A percentile compares a stretch with the other conserved stretches of the same genome.
Conservation (phyloP, 2,797 vertebrate genomes). For the Nannoperca obscura region DNA sequence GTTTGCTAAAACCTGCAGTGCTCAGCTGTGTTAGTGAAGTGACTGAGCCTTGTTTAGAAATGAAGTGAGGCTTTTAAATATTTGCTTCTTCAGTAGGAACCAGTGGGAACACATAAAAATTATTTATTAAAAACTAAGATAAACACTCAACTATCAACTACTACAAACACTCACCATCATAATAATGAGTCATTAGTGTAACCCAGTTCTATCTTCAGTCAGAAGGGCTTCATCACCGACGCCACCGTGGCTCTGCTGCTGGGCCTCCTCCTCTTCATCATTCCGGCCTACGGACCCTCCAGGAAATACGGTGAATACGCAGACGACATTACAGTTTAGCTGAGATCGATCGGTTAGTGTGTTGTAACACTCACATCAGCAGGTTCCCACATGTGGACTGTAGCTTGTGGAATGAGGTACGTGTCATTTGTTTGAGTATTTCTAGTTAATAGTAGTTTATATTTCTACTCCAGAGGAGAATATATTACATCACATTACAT, state of each 20-base stretch:
- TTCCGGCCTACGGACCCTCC: slow-evolving; percentile 86
- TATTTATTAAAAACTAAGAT: too few relatives aligned
- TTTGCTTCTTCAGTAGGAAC: not conserved
- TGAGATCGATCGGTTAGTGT: not conserved
- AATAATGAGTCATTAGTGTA: too few relatives aligned
- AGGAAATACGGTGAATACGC: slow-evolving; percentile 78
- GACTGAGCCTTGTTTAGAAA: not conserved
- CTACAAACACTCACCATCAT: too few relatives aligned
- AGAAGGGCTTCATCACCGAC: slow-evolving; percentile 87
- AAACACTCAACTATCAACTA: too few relatives aligned
- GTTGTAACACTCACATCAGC: not conserved
- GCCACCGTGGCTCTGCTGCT: slow-evolving; percentile 91
- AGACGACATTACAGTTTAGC: accelerated
- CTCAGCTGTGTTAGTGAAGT: not conserved
- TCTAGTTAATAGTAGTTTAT: not conserved
- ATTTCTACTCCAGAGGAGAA: not conserved
- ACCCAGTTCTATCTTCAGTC: too few relatives aligned
- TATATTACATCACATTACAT: too few relatives aligned
- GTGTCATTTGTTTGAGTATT: too few relatives aligned
- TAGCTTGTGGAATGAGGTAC: too few relatives aligned
- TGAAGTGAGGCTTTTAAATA: not conserved
- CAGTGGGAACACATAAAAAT: too few relatives aligned
- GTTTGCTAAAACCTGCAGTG: not conserved
- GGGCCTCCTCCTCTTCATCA: slow-evolving; percentile 91
- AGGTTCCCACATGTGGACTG: not conserved